Evolutionary conservation across 2,797 vertebrate genomes (phyloP).

Genomic region (Myotis daubentonii): DNA sequence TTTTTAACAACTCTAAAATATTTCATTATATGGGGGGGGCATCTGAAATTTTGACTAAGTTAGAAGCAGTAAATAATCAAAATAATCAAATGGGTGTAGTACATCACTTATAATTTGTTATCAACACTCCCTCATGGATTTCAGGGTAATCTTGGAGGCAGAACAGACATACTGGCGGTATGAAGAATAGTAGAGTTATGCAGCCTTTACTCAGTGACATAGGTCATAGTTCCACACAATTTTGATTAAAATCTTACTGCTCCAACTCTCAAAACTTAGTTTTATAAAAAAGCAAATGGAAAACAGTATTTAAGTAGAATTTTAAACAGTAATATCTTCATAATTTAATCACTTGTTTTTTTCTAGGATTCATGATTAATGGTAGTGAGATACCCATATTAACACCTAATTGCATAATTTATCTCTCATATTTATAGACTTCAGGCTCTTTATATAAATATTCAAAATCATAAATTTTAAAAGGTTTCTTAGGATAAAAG

Average conservation of each 20-base stretch:
- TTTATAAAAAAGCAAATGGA: conserved; percentile 36
- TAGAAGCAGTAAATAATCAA: conserved; percentile 26
- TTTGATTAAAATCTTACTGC: conserved; percentile 32
- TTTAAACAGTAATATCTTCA: conserved; percentile 39
- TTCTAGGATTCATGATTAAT: conserved; percentile 34
- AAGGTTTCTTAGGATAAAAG: not conserved
- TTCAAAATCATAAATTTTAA: not conserved
- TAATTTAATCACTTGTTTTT: conserved; percentile 29
- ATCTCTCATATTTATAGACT: not conserved
- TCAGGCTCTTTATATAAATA: conserved; percentile 8
- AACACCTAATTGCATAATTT: conserved; percentile 11
- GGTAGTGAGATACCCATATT: conserved; percentile 5
- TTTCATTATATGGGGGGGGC: not conserved
- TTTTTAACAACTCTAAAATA: not conserved
- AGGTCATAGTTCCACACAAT: not conserved
- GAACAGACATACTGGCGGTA: not conserved
- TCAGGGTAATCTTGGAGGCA: not conserved
- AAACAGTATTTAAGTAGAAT: conserved; percentile 40
- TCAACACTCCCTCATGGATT: not conserved
- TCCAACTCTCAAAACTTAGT: conserved; percentile 22
- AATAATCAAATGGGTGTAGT: not conserved
- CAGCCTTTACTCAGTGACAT: not conserved
- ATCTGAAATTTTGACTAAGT: not conserved
- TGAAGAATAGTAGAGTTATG: not conserved
- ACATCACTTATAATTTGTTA: not conserved